A percentile compares a stretch with the other conserved stretches of the same genome.
Conservation (phyloP, 2,797 vertebrate genomes). For the Artibeus lituratus region DNA sequence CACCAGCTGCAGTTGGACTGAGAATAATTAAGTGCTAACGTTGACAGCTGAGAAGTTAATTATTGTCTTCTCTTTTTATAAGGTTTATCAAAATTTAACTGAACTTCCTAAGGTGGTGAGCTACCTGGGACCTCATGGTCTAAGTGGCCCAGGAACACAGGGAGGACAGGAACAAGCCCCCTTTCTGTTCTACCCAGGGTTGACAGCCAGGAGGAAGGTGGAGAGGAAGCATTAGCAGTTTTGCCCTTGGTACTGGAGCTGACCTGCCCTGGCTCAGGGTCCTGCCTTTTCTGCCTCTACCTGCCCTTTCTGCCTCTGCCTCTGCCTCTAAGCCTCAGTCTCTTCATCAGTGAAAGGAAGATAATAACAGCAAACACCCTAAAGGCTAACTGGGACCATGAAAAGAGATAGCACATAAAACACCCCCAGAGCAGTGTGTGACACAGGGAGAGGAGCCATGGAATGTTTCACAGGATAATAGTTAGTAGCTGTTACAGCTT, state of each 20-base stretch:
- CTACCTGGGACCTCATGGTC: background rate
- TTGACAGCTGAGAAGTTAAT: conserved; percentile 73
- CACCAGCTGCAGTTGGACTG: background rate
- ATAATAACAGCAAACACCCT: background rate
- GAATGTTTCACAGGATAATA: background rate
- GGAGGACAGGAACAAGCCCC: background rate
- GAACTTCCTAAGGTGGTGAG: conserved; percentile 56
- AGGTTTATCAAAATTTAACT: conserved; percentile 73
- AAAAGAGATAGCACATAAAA: background rate
- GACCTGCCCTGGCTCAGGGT: background rate
- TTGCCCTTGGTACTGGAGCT: background rate
- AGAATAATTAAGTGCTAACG: background rate
- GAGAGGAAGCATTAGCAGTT: background rate
- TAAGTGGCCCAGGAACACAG: background rate
- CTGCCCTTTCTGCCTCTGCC: background rate
- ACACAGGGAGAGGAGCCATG: background rate
- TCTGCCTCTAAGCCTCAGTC: background rate
- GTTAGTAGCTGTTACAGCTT: background rate
- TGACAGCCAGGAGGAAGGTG: background rate
- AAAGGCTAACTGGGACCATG: background rate
- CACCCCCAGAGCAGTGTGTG: background rate
- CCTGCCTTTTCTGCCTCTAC: background rate
- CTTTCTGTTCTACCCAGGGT: background rate
- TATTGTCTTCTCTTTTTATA: conserved; percentile 70
- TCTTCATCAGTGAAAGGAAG: background rate